Conservation (phyloP, 2,113 vertebrate genomes). For the Engraulis encrasicolus region DNA sequence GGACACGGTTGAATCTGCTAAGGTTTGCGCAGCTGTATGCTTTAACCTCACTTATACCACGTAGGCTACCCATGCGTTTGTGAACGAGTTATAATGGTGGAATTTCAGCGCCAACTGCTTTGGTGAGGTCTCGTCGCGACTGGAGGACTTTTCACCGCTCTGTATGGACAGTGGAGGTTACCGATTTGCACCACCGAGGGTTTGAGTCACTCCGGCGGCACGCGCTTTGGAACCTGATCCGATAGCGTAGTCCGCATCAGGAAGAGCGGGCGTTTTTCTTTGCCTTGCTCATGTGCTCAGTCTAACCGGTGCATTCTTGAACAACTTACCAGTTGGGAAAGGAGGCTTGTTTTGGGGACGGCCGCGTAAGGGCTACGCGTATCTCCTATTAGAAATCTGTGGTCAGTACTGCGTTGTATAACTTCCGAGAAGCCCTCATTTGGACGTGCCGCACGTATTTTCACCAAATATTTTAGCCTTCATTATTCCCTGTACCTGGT, state of each 20-base stretch:
- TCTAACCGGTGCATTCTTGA: slow-evolving; percentile 14
- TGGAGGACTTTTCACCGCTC: slow-evolving; percentile 19
- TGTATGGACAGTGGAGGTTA: slow-evolving; percentile 2
- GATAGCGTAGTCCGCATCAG: background rate
- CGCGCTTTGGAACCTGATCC: slow-evolving; percentile 28
- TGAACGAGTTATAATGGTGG: background rate
- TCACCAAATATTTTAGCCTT: background rate
- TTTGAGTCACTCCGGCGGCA: slow-evolving; percentile 23
- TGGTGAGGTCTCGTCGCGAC: background rate
- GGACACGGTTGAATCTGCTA: background rate
- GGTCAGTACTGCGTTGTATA: background rate
- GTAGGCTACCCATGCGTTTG: background rate
- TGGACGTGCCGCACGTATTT: background rate
- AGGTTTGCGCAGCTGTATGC: background rate
- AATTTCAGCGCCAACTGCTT: background rate
- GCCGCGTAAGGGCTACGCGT: background rate
- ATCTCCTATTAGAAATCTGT: background rate
- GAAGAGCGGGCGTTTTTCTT: slow-evolving; percentile 13
- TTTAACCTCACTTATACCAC: background rate
- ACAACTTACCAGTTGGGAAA: background rate
- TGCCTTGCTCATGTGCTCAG: slow-evolving; percentile 15
- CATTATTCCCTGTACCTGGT: background rate
- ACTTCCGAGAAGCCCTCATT: slow-evolving; percentile 2
- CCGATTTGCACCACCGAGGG: slow-evolving; percentile 22
- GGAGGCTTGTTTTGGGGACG: background rate